Percentiles rank a stretch among this genome's conserved stretches.
These are phyloP conservation scores for Mayetiola destructor DNA, from an alignment of 2,888 invertebrate species.

Conservation along the genomic window DNA sequence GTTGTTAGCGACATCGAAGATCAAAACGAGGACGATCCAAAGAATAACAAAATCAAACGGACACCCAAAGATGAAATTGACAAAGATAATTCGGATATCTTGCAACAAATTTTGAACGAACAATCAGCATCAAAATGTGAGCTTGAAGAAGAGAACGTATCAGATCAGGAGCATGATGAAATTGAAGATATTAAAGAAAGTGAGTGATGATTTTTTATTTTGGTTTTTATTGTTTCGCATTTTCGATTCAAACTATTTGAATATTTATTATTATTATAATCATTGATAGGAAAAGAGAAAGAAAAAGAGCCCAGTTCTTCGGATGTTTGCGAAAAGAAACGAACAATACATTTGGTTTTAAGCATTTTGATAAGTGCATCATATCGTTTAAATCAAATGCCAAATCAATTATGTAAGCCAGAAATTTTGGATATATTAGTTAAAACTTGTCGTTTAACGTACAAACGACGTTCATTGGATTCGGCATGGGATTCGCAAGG, in stretches of 20 bases:
- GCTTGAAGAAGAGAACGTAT: background rate
- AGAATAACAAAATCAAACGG: slow-evolving; percentile 17
- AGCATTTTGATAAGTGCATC: slow-evolving; percentile 11
- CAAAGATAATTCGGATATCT: background rate
- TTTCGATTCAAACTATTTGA: too few relatives aligned
- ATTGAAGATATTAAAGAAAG: background rate
- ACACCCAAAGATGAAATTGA: slow-evolving; percentile 3
- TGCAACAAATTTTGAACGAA: background rate
- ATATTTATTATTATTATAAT: background rate
- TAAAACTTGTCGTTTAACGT: slow-evolving; percentile 13
- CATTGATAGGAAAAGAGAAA: background rate
- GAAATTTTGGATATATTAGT: slow-evolving; percentile 12
- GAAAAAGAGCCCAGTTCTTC: background rate
- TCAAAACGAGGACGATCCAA: slow-evolving; percentile 22
- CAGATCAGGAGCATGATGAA: background rate
- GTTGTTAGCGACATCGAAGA: slow-evolving; percentile 34
- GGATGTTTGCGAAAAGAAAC: slow-evolving; percentile 8
- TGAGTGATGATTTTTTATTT: background rate
- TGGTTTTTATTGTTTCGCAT: too few relatives aligned
- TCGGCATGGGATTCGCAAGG: slow-evolving; percentile 5
- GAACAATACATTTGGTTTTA: slow-evolving; percentile 11
- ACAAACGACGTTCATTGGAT: background rate
- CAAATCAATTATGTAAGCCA: slow-evolving; percentile 8
- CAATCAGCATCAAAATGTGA: background rate
- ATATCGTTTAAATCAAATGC: slow-evolving; percentile 13